Evolutionary conservation across 2,888 invertebrate genomes (phyloP), one percentile per base, ranked within the genome.

Genomic region (Cyaniris semiargus): DNA sequence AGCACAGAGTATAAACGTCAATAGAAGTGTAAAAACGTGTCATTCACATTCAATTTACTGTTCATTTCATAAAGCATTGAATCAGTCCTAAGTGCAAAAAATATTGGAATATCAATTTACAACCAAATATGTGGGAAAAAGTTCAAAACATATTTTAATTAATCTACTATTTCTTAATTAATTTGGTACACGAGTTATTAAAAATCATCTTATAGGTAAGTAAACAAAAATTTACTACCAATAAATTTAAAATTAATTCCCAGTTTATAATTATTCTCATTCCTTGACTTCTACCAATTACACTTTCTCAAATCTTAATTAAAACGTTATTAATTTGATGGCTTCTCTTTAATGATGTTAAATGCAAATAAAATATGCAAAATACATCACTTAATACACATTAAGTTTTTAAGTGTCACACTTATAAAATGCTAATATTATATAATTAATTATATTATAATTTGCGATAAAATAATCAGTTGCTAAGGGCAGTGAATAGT

Each of bases 331-430:
- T 31, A 66, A 66, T 15, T 66, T 5, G 15, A 15, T 66, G 66
- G 10, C 5, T 18, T 5, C 66, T 15, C 60, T 60, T 66, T 31
- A 66, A 66, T 31, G 1, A 27, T 66, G 27, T 66, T 27, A 27
- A 66, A 27, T 27, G 27, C 66, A 66, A 66, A 27, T 66, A 66
- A 31, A 66, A 66, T 66, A 66, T 66, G 66, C 66, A 27, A 66
- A 27, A 66, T 66, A 66, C 4, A 66, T 66, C 27, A 27, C 18
- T 1, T n/a, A n/a, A n/a, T n/a, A 3, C 60, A 60, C 66, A 31
- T 66, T 18, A 18, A 66, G 18, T 27, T 66, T 31, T 58, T 66
- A 15, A 66, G 66, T 66, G 66, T 66, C 18, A 66, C 6, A n/a
- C n/a, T n/a, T 15, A 31, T 66, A 66, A 66, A 66, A 66, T 31